Base-by-base conservation (phyloP, 1,140 invertebrate species). In the Metopolophium dirhodum region DNA sequence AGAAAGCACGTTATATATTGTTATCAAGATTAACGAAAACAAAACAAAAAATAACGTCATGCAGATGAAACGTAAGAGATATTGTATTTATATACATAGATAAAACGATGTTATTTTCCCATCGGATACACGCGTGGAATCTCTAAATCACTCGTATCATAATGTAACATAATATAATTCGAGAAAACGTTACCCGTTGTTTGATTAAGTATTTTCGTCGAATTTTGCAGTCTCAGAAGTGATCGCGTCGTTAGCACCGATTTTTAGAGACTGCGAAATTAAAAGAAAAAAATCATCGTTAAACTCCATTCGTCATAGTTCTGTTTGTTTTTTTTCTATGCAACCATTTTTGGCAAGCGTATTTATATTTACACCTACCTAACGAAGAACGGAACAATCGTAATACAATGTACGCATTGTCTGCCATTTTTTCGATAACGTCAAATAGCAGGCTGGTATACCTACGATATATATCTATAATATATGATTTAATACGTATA, bases 21-120 rank as follows among this genome's bases (percentile, higher is more conserved):
- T 88, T 88, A 51, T 88, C 47, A 35, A 88, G 86, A 88, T 87
- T n/a, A 51, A 88, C n/a, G 7, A 30, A 26, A 88, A 88, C 0
- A 35, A 88, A 88, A 51, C 49, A 51, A 87, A 86, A 86, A 86
- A 88, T 88, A 47, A 88, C 47, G 86, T 35, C 47, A 51, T 51
- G n/a, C 11, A 88, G 49, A 88, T 51, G 49, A 88, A 88, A 51
- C 47, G n/a, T 88, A 2, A 7, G 47, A 88, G 47, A 88, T 88
- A 54, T 54, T 47, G 86, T 9, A 8, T 20, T 7, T 22, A 20
- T 49, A 87, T 61, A 11, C n/a, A n/a, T n/a, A n/a, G 11, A 68
- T n/a, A 68, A n/a, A n/a, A 4, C 0, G 0, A 68, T n/a, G n/a
- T 18, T n/a, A 54, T 30, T 54, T 51, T 51, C 47, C 30, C 86